Base-by-base conservation (phyloP, 2,113 vertebrate species). In the Tympanuchus pallidicinctus region DNA sequence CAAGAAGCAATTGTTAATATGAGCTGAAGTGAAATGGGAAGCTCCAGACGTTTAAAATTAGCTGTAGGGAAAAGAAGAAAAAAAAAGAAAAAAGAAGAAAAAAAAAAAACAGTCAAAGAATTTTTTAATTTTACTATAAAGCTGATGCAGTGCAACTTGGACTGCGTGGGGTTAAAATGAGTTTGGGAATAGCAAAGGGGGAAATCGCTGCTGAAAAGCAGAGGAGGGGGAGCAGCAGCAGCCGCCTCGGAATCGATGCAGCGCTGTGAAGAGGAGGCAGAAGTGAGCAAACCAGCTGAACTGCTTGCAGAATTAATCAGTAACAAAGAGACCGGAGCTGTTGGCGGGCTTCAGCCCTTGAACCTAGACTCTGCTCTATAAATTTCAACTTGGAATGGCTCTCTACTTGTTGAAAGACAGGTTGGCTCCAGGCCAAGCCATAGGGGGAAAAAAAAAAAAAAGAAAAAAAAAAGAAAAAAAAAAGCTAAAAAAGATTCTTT, bases 331-430 rank as follows among this genome's bases (percentile, higher is more conserved):
- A 92, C 86, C 86, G 89, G 96, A 95, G 82, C 93, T 94, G 91
- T 93, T 96, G 75, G 97, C 96, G 89, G 97, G 94, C 96, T 97
- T 94, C 97, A 95, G 98, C 96, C 98, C 97, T 98, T 98, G 98
- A 98, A 98, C 98, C 97, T 98, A 97, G 97, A 97, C 97, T 97
- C 96, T 94, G 97, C 97, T 97, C 97, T 97, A 98, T 98, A 98
- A 97, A 97, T 98, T 98, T 98, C 97, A 88, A 75, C 95, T 94
- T 96, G 96, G 95, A 97, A 97, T 94, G 95, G 94, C 95, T 97
- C 95, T 95, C 94, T 91, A 91, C 94, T 95, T 96, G 95, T 93
- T 96, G 96, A 97, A 97, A 97, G 97, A 97, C 96, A 95, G 70
- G 52, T 52, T 98, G 97, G 97, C 96, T 77, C 40, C 5, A 4